A percentile compares a stretch with the other conserved stretches of the same genome.
Evolutionary conservation across 2,113 vertebrate species (phyloP).

Genomic region (Lonchura striata): DNA sequence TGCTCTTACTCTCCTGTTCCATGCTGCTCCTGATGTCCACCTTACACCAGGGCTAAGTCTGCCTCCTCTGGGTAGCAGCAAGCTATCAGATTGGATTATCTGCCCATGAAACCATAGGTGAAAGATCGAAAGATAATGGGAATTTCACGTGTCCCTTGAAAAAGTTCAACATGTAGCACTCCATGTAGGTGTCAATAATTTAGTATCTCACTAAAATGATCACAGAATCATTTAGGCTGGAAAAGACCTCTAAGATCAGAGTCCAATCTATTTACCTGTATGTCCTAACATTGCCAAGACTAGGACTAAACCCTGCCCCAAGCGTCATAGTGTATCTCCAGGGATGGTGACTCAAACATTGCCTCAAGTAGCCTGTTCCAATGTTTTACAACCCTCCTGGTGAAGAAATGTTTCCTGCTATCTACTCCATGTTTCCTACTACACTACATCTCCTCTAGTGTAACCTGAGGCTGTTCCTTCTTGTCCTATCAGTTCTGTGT

Average conservation of each 20-base stretch:
- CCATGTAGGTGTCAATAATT: background rate
- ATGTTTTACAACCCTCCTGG: background rate
- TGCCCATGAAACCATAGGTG: background rate
- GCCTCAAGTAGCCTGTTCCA: background rate
- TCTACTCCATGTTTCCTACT: too few species aligned
- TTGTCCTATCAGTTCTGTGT: background rate
- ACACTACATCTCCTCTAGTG: background rate
- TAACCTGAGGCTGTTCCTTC: background rate
- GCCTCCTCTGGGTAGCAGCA: background rate
- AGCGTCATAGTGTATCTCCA: background rate
- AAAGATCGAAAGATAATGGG: background rate
- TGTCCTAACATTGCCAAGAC: background rate
- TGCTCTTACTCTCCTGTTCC: background rate
- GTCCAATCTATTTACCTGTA: background rate
- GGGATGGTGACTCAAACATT: background rate
- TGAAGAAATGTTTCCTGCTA: background rate
- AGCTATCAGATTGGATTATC: background rate
- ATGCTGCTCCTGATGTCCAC: background rate
- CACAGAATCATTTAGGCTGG: background rate
- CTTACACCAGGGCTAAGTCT: background rate
- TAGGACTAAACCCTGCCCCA: background rate
- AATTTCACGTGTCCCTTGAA: background rate
- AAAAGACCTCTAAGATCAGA: background rate
- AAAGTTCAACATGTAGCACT: background rate
- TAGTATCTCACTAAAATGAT: background rate